Percentiles rank a stretch among this genome's conserved stretches.
phyloP scores from a whole-genome alignment of 2,797 vertebrate genomes.

The Mus caroli region DNA sequence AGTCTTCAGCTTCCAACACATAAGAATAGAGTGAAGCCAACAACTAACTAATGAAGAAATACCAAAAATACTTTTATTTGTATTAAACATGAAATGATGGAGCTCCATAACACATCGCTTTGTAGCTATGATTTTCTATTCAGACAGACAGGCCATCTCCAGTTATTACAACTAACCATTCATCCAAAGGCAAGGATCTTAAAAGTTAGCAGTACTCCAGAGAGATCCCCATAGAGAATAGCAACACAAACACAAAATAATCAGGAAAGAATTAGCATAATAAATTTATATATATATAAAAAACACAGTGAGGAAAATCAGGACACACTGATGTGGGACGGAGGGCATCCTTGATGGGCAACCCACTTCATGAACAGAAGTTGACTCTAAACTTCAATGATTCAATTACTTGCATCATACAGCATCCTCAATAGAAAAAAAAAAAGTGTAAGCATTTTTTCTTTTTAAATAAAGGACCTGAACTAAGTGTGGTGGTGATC shows the following conservation, averaged over 20 bases:
- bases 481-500: too few relatives aligned
- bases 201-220: slow-evolving; percentile 36
- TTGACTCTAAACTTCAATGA: background rate
- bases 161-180: slow-evolving; percentile 23
- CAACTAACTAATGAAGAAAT: slow-evolving; percentile 56
- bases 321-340: background rate
- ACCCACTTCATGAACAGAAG: background rate
- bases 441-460: background rate
- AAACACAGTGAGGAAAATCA: slow-evolving; percentile 34
- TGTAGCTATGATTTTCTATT: slow-evolving; percentile 39
- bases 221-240: background rate
- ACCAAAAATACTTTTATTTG: slow-evolving; percentile 51
- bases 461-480: background rate
- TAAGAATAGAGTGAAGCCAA: slow-evolving; percentile 39
- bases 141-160: background rate
- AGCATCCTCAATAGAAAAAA: background rate
- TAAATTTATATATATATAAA: background rate
- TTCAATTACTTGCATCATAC: background rate
- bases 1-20: slow-evolving; percentile 33
- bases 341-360: background rate
- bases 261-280: slow-evolving; percentile 33
- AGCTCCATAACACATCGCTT: slow-evolving; percentile 27
- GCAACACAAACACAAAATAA: background rate
- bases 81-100: slow-evolving; percentile 48
- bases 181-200: slow-evolving; percentile 40